A percentile compares a stretch with the other conserved stretches of the same genome.
Evolutionary conservation across 2,888 invertebrate genomes (phyloP).

Genomic region (Limnephilus rhombicus): DNA sequence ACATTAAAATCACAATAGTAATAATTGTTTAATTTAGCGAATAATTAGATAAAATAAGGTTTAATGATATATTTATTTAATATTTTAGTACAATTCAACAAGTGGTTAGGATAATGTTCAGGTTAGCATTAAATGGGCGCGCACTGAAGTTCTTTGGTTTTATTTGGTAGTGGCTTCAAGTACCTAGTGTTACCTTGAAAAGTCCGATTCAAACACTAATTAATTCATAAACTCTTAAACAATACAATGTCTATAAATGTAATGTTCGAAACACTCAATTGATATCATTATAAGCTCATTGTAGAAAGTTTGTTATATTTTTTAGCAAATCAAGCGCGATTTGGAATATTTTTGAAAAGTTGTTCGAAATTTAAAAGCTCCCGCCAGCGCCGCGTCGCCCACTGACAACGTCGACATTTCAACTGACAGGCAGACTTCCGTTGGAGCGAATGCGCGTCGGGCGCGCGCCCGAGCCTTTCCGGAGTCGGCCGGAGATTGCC

Average conservation of each 20-base stretch:
- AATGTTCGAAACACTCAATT: neutral
- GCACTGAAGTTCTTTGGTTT: slow-evolving; percentile 43
- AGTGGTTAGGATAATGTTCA: neutral
- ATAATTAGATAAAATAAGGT: neutral
- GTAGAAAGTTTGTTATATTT: neutral
- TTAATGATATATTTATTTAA: neutral
- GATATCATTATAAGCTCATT: neutral
- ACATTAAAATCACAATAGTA: neutral
- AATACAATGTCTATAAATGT: neutral
- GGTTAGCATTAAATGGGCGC: slow-evolving; percentile 5
- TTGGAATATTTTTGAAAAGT: slow-evolving; percentile 23
- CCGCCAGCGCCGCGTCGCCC: slow-evolving; percentile 64
- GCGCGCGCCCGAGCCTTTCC: slow-evolving; percentile 61
- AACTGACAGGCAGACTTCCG: slow-evolving; percentile 68
- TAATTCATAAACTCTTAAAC: slow-evolving; percentile 19
- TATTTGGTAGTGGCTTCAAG: slow-evolving; percentile 31
- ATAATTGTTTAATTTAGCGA: neutral
- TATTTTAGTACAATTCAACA: neutral
- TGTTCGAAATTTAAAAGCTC: slow-evolving; percentile 56
- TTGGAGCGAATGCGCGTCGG: slow-evolving; percentile 67
- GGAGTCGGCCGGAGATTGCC: slow-evolving; percentile 67
- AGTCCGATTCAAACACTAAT: neutral
- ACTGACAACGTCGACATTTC: slow-evolving; percentile 69
- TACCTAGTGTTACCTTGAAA: slow-evolving; percentile 23
- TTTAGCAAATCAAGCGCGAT: slow-evolving; percentile 13